Base-by-base conservation (phyloP, 2,797 vertebrate genomes). In the Crax fasciolata region DNA sequence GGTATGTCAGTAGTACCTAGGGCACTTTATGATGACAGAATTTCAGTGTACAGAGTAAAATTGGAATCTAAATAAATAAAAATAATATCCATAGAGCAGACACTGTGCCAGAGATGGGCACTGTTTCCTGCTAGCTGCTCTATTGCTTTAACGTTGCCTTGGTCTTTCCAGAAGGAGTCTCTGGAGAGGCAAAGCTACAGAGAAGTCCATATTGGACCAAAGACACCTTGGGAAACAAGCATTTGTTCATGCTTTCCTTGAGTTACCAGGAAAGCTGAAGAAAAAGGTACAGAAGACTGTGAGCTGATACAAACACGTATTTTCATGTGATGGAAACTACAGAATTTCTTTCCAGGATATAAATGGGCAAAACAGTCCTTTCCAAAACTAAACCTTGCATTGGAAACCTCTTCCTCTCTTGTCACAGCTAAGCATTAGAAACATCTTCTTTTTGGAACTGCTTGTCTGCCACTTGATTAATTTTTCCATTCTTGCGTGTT, bases 351-450 rank as follows among this genome's bases (percentile, higher is more conserved):
- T 90, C 70, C 51, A 75, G 46, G 58, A 72, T 72, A 43, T 73
- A 23, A 39, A 0, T 58, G 38, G 38, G 15, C 20, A 91, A 78
- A 68, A 62, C 8, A 57, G 23, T 48, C 43, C 58, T 35, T 55
- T 75, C 85, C 27, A 92, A 67, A 87, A 84, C 28, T 16, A 85
- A 90, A 90, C 9, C 17, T 78, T 1, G 0, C 13, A 44, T 44
- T 51, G 74, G 30, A 82, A 84, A 89, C 48, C 17, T 71, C 59
- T 93, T 90, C 58, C 57, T 87, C 72, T 87, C 90, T 84, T 78
- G 4, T 35, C 63, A 48, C 35, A 94, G 48, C 15, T 57, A 63
- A 58, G 19, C 59, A 66, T 70, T 79, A 89, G 39, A 84, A 89
- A 28, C 21, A 32, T 44, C 66, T 39, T 52, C 19, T 85, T 41